Evolutionary conservation across 2,888 invertebrate species (phyloP), one percentile per base, ranked within the genome.

Genomic region (Drosophila borborema): DNA sequence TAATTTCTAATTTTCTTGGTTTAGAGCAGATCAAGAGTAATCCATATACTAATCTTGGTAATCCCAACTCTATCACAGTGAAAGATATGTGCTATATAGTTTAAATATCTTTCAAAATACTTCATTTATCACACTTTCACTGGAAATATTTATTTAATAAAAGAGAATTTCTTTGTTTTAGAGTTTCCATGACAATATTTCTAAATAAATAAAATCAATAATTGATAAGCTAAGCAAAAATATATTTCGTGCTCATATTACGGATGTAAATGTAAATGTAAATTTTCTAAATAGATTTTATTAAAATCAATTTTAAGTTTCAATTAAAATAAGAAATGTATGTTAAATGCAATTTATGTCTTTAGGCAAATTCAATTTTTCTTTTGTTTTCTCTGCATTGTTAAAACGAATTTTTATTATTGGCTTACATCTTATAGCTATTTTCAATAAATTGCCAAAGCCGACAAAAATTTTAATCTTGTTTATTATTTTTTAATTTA

Each of bases 381-480:
- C 2, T 36, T 20, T 9, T 9, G 2, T 28, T 49, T 34, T 18
- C 4, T 16, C 1, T 38, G 4, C 1, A 5, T 3, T 36, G 9
- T 4, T 18, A 41, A 18, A 10, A n/a, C 28, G 2, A 41, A 16
- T 31, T 41, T 9, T 55, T 36, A 23, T 40, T 8, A 43, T 60
- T 40, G 5, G 2, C 3, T 23, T 20, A 34, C 54, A 38, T 48
- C 46, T 31, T 14, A 43, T 8, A 66, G 38, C 5, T 38, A 51
- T 49, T 41, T 56, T 10, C 28, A 60, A 14, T 34, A 38, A 59
- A 63, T 60, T 60, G 18, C 46, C 20, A 51, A 46, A 10, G 16
- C 60, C 51, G 67, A 59, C 45, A 59, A 49, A 62, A 28, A 3
- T 28, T 28, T 4, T 65, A 34, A 48, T 49, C 20, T 5, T 2